Evolutionary conservation across 2,888 invertebrate genomes (phyloP).

Genomic region (Oscheius onirici): DNA sequence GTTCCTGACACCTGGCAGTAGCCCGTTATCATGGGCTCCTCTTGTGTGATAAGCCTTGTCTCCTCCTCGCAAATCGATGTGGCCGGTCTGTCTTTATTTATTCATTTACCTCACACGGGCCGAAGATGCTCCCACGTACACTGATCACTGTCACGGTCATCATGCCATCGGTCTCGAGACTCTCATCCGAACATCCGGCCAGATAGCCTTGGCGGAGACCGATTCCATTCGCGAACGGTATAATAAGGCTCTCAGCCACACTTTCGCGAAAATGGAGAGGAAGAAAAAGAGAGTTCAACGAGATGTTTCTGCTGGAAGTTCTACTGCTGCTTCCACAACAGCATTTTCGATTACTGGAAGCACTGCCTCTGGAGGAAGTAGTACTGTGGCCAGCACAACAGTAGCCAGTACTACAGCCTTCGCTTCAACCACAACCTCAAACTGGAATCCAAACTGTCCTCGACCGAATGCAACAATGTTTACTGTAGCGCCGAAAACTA

Average conservation of each 20-base stretch:
- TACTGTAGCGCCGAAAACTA: slow-evolving; percentile 5
- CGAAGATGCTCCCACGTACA: no score
- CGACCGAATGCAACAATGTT: slow-evolving; percentile 47
- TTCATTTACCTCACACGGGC: no score
- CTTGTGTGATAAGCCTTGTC: no score
- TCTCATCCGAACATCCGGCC: not conserved
- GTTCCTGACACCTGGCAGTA: no score
- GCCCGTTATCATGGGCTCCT: no score
- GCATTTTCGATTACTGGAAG: not conserved
- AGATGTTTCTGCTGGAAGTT: not conserved
- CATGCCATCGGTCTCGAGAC: slow-evolving; percentile 6
- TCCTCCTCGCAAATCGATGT: no score
- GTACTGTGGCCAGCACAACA: not conserved
- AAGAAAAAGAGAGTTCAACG: not conserved
- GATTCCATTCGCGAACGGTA: not conserved
- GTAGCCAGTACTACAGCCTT: not conserved
- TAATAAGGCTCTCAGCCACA: not conserved
- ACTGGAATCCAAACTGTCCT: slow-evolving; percentile 35
- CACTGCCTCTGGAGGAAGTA: not conserved
- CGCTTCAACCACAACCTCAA: not conserved
- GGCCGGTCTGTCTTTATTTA: no score
- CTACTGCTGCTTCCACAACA: no score
- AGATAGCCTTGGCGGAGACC: not conserved
- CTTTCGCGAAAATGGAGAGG: not conserved
- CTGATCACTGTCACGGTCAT: slow-evolving; percentile 1